Evolutionary conservation across 2,888 invertebrate genomes (phyloP).

Genomic region (Cephus nigrinus): DNA sequence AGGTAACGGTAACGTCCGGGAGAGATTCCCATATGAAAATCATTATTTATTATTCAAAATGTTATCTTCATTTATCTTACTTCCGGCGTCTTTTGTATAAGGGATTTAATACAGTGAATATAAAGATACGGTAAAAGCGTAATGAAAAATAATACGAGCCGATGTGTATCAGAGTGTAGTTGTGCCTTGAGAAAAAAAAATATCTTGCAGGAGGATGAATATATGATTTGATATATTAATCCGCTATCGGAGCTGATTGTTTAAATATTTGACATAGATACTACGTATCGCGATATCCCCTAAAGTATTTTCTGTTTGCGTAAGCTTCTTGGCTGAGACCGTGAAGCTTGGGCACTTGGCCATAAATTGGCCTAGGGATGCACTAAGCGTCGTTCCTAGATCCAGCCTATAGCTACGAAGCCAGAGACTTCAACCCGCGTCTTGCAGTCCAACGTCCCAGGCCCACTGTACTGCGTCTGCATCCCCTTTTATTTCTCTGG

Average conservation of each 20-base stretch:
- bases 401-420: not conserved
- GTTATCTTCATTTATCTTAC: not conserved
- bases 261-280: conserved; percentile 5
- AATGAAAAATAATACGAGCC: not conserved
- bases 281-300: conserved; percentile 21
- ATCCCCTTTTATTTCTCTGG: not conserved
- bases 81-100: not conserved
- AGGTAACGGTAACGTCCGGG: not conserved
- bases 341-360: conserved; percentile 41
- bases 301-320: conserved; percentile 46
- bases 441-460: not conserved
- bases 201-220: not conserved
- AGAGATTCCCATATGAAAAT: not conserved
- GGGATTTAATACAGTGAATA: not conserved
- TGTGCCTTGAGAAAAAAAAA: not conserved
- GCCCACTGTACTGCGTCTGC: not conserved
- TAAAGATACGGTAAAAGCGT: no score
- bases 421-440: not conserved
- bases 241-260: not conserved
- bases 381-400: conserved; percentile 33
- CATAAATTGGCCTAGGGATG: conserved; percentile 40
- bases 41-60: not conserved
- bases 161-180: not conserved
- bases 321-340: conserved; percentile 37
- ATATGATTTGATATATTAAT: not conserved